Base-by-base conservation (phyloP, 2,888 invertebrate species). In the Spilarctia lutea region DNA sequence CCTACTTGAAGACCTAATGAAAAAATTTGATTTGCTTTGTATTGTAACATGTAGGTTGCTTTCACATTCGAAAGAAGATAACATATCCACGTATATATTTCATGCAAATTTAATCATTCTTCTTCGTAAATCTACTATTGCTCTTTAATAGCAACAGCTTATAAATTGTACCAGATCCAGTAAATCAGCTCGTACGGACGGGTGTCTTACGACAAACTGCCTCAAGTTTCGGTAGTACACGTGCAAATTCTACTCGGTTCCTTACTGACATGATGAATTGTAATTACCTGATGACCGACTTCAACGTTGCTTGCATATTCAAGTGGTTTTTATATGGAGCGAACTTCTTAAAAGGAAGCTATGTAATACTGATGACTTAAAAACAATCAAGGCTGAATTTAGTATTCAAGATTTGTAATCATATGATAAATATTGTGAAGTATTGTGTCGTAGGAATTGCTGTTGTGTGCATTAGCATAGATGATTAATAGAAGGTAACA, bases 151-250 rank as follows among this genome's bases (percentile, higher is more conserved):
- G 71, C 72, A 68, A 73, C 79, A 83, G 77, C 83, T 76, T 81
- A 72, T 84, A 73, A 79, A 76, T 83, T 83, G 79, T 68, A 82
- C 78, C 82, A 77, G 73, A 78, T 65, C 76, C 80, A 83, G 84
- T 88, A 89, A 88, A 90, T 90, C 89, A 88, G 86, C 83, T 78
- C 81, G 79, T 65, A 78, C 74, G 79, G 79, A 79, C 81, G 79
- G 79, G 79, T 81, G 84, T 84, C 85, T 84, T 75, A 75, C 86
- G 82, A 80, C 87, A 85, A 87, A 89, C 88, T 89, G 83, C 85
- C 39, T 67, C 83, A 88, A 89, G 86, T 71, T 89, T 88, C 85
- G 80, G 83, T 86, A 79, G 82, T 87, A 80, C 77, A 86, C 85
- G 89, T 88, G 89, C 87, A 89, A 90, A 90, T 89, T 90, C 83